These are phyloP conservation scores for Acanthosoma haemorrhoidale DNA, from an alignment of 2,888 invertebrate species.

Conservation along the genomic window DNA sequence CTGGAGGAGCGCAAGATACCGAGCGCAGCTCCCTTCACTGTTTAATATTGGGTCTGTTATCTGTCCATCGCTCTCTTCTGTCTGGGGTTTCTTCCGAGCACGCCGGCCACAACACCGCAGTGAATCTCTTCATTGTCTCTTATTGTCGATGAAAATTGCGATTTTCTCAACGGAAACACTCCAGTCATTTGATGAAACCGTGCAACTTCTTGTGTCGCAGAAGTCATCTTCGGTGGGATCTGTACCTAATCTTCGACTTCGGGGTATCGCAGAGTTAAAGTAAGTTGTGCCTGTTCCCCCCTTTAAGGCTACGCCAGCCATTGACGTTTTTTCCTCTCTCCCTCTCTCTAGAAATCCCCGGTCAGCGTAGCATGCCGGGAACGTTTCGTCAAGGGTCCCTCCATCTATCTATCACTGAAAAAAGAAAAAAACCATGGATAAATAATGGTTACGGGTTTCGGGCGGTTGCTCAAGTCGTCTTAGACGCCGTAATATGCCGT, in stretches of 20 bases:
- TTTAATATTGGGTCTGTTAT: background rate
- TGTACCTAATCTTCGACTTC: too few relatives aligned
- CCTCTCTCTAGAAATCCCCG: background rate
- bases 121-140: too few relatives aligned
- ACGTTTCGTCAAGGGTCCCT: background rate
- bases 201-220: too few relatives aligned
- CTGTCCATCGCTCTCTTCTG: background rate
- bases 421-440: slow-evolving; percentile 5
- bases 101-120: too few relatives aligned
- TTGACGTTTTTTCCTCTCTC: too few relatives aligned
- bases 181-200: too few relatives aligned
- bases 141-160: too few relatives aligned
- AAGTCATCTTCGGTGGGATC: too few relatives aligned
- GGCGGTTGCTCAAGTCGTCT: background rate
- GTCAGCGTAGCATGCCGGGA: background rate
- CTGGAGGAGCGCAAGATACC: too few relatives aligned
- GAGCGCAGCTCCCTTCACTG: slow-evolving; percentile 1
- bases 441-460: slow-evolving; percentile 1
- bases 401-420: background rate
- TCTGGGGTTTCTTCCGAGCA: background rate
- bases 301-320: background rate
- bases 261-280: too few relatives aligned
- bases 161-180: too few relatives aligned
- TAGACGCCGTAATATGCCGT: background rate
- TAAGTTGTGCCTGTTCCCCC: too few relatives aligned